Conservation (phyloP, 1,140 invertebrate genomes). For the Condylostylus longicornis region DNA sequence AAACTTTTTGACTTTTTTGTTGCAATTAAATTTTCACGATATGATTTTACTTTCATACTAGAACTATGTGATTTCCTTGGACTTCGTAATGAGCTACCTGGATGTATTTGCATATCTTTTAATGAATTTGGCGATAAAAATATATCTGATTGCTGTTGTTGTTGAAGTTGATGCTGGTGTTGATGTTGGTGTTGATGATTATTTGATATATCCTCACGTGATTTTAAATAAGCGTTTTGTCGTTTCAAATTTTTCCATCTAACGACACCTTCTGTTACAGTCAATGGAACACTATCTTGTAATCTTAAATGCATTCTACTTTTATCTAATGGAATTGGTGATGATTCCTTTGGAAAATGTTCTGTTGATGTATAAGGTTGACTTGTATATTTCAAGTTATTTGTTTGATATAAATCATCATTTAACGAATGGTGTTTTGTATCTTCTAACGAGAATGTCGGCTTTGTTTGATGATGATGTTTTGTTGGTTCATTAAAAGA, state of each 20-base stretch:
- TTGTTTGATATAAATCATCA: conserved; percentile 24
- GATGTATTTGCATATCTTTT: conserved; percentile 24
- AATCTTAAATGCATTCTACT: conserved; percentile 31
- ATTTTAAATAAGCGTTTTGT: conserved; percentile 23
- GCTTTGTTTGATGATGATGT: conserved; percentile 20
- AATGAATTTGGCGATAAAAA: conserved; percentile 29
- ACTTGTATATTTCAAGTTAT: conserved; percentile 6
- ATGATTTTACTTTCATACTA: conserved; percentile 25
- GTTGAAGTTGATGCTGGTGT: conserved; percentile 18
- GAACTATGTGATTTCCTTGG: conserved; percentile 30
- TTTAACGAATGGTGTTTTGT: conserved; percentile 28
- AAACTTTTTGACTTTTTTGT: conserved; percentile 33
- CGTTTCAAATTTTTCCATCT: conserved; percentile 20
- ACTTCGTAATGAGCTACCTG: conserved; percentile 24
- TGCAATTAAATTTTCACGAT: conserved; percentile 26
- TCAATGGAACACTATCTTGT: conserved; percentile 22
- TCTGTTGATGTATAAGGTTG: conserved; percentile 19
- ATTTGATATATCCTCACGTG: conserved; percentile 22
- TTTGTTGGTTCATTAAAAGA: conserved; percentile 26
- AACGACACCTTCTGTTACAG: conserved; percentile 17
- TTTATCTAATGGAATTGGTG: conserved; percentile 25
- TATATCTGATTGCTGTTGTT: conserved; percentile 23
- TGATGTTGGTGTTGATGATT: conserved; percentile 21
- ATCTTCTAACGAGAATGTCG: conserved; percentile 24
- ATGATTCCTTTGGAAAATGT: conserved; percentile 19